phyloP scores from a whole-genome alignment of 2,888 invertebrate genomes.

The Agonopterix arenella region DNA sequence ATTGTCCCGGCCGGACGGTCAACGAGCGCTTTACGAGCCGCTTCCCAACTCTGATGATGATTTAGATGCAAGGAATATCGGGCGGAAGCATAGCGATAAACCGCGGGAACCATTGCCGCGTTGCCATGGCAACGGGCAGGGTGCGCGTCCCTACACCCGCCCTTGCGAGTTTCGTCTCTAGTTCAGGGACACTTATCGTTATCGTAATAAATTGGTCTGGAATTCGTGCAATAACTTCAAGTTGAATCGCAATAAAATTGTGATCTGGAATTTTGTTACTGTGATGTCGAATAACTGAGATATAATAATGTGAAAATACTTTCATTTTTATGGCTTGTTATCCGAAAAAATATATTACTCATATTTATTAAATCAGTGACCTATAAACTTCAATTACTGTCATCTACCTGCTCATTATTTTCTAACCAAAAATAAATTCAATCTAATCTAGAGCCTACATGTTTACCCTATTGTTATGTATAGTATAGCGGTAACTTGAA shows the following conservation, averaged over 20 bases:
- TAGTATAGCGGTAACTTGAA: too few species aligned
- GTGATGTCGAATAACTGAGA: too few species aligned
- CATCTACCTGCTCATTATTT: too few species aligned
- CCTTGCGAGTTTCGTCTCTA: slow-evolving; percentile 46
- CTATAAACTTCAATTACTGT: too few species aligned
- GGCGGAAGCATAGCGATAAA: slow-evolving; percentile 55
- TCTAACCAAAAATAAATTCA: too few species aligned
- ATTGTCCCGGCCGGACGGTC: slow-evolving; percentile 46
- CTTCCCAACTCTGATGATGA: slow-evolving; percentile 69
- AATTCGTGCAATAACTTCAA: slow-evolving; percentile 60
- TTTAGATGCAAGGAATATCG: slow-evolving; percentile 69
- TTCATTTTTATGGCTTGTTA: too few species aligned
- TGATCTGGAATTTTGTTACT: not conserved
- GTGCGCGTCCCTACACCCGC: slow-evolving; percentile 24
- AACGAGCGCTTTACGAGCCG: slow-evolving; percentile 64
- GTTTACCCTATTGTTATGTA: too few species aligned
- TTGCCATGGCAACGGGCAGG: slow-evolving; percentile 29
- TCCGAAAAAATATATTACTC: too few species aligned
- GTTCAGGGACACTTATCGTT: slow-evolving; percentile 71
- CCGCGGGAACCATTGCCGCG: slow-evolving; percentile 51
- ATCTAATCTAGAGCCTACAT: too few species aligned
- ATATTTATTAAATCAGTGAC: too few species aligned
- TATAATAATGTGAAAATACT: too few species aligned
- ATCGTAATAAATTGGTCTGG: slow-evolving; percentile 72
- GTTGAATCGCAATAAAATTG: slow-evolving; percentile 54